Evolutionary conservation across 92 coral and sea anemone genomes (phyloP), one percentile per base, ranked within the genome.

Genomic region (Plumapathes pennacea): DNA sequence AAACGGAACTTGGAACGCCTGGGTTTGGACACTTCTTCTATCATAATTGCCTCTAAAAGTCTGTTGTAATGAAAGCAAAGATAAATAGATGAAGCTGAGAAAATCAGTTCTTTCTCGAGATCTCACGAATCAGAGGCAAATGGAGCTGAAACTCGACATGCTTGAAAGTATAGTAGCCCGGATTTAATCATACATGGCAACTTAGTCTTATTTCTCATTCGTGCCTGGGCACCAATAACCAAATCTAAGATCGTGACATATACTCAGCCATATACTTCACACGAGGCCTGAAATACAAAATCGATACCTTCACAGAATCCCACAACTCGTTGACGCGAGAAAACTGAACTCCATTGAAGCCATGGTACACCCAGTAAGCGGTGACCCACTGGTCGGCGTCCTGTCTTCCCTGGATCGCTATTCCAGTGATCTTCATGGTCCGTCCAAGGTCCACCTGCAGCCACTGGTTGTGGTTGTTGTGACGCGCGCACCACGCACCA

Each of bases 361-460:
- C 77, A 72, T 88, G 81, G 22, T 68, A 58, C 25, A 92, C 60
- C 70, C 69, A 80, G 80, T 54, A 88, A 1, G 48, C 13, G 5
- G 57, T 83, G 21, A 80, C 89, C 75, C 78, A 77, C 3, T 71
- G 65, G 54, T 65, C 70, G 0, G 73, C 39, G 46, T 67, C 79
- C n/a, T 74, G 75, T 27, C 78, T 67, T 7, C 98, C 98, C 43
- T 88, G 92, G 4, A 73, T 89, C n/a, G 90, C 96, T 36, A 92
- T 76, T 19, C 94, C 87, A 2, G 87, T 83, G 23, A 92, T 52
- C 60, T 58, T 59, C 65, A 48, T 49, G 22, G 89, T 20, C 18
- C 65, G 41, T 18, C 79, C 75, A 11, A 83, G 42, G 50, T 71
- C 76, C 53, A 86, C 44, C 70, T 76, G 78, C 14, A 76, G 65